These are phyloP conservation scores for Calvadosia cruxmelitensis DNA, from an alignment of 30 jellyfish, hydroid and myxozoan genomes.

Conservation along the genomic window DNA sequence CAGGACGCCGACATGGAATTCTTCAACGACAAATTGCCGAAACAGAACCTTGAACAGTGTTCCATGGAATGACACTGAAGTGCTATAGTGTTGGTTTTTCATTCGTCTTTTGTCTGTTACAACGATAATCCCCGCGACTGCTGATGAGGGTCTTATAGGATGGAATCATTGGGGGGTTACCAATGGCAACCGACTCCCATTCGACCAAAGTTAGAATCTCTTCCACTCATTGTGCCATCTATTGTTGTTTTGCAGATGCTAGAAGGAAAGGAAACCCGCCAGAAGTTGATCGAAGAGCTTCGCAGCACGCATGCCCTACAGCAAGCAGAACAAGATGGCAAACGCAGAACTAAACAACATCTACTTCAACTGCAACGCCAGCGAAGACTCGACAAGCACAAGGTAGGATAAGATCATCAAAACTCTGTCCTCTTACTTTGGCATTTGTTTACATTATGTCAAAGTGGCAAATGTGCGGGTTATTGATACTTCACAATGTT, in stretches of 20 bases:
- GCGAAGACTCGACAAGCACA: conserved; percentile 55
- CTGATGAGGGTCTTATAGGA: too few species aligned
- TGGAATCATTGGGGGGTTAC: too few species aligned
- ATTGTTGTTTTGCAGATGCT: conserved; percentile 38
- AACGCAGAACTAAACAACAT: conserved; percentile 42
- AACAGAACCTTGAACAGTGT: too few species aligned
- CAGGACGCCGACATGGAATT: too few species aligned
- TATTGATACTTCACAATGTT: too few species aligned
- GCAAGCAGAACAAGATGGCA: conserved; percentile 57
- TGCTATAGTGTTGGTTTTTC: too few species aligned
- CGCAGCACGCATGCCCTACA: conserved; percentile 97
- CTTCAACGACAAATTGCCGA: too few species aligned
- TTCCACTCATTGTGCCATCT: background rate
- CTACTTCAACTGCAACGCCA: conserved; percentile 60
- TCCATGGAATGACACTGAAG: too few species aligned
- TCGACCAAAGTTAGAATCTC: background rate
- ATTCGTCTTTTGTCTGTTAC: too few species aligned
- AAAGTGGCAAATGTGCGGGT: too few species aligned
- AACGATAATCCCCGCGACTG: too few species aligned
- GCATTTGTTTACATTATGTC: background rate
- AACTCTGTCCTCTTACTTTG: background rate
- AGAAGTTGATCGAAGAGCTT: conserved; percentile 78
- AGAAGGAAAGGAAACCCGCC: conserved; percentile 79
- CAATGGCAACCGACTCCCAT: background rate
- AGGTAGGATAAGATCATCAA: conserved; percentile 26